Evolutionary conservation across 2,113 vertebrate genomes (phyloP).

Genomic region (Pseudolaguvia tuberculata): DNA sequence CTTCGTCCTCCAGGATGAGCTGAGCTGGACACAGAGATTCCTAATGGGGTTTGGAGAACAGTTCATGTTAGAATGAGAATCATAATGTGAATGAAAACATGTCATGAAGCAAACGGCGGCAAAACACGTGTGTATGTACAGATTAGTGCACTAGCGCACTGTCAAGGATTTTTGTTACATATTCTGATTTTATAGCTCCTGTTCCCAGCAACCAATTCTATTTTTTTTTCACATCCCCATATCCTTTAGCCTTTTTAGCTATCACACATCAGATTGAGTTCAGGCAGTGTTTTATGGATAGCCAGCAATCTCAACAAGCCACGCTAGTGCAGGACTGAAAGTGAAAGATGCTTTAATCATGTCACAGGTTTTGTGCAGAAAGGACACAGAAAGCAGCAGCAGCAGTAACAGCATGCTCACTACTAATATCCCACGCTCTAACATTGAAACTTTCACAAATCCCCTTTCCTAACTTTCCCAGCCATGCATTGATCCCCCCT

Average conservation of each 20-base stretch:
- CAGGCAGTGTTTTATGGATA: neutral
- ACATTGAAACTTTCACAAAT: neutral
- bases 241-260: neutral
- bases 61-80: neutral
- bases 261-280: neutral
- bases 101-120: neutral
- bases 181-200: conserved; percentile 3
- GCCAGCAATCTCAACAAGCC: neutral
- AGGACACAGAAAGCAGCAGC: conserved; percentile 1
- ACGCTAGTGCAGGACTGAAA: neutral
- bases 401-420: conserved; percentile 2
- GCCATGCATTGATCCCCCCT: neutral
- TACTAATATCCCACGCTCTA: neutral
- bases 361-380: conserved; percentile 7
- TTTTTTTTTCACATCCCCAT: neutral
- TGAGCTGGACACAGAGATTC: conserved; percentile 72
- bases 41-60: conserved; percentile 54
- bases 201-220: neutral
- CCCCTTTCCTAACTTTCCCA: neutral
- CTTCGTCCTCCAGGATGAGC: conserved; percentile 76
- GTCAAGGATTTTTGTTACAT: neutral
- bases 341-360: conserved; percentile 1
- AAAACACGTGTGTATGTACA: neutral
- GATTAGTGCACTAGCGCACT: neutral
- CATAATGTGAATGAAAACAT: neutral